These are phyloP conservation scores for Aphelenchoides fujianensis DNA, from an alignment of 1,140 invertebrate species.

Conservation along the genomic window DNA sequence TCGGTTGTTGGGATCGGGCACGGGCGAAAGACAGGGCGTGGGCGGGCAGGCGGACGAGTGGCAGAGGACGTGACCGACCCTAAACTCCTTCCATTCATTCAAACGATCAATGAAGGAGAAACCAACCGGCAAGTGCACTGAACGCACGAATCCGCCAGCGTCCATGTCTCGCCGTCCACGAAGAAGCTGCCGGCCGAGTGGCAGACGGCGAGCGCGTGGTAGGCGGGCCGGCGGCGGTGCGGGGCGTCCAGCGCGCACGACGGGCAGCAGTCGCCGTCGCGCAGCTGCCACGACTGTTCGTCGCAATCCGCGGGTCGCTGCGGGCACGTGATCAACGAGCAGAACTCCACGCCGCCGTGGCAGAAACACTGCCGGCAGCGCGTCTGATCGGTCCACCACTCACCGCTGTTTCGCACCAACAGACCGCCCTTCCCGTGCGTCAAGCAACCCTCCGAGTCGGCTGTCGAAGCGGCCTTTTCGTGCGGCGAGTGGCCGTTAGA, in stretches of 20 bases:
- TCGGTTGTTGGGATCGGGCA: not conserved
- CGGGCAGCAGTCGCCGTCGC: constrained; percentile 19
- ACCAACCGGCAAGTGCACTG: constrained; percentile 5
- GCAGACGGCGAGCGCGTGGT: constrained; percentile 4
- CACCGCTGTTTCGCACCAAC: constrained; percentile 16
- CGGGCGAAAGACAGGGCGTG: not conserved
- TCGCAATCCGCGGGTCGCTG: constrained; percentile 9
- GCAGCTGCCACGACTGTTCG: not conserved
- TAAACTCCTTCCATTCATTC: not conserved
- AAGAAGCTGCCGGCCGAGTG: not conserved
- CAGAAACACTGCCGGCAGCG: constrained; percentile 25
- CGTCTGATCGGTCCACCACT: constrained; percentile 24
- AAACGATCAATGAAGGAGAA: too few relatives aligned
- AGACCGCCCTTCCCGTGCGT: too few relatives aligned
- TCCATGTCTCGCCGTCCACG: constrained; percentile 14
- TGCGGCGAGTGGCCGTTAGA: too few relatives aligned
- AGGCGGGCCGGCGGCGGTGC: not conserved
- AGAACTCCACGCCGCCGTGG: constrained; percentile 13
- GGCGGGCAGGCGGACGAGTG: not conserved
- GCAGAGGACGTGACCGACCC: constrained; percentile 3
- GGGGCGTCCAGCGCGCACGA: not conserved
- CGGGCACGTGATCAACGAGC: constrained; percentile 25
- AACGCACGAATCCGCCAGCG: not conserved
- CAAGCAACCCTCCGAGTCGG: too few relatives aligned
- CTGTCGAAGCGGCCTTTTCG: too few relatives aligned